A percentile compares a stretch with the other conserved stretches of the same genome.
Conservation (phyloP, 2,888 invertebrate genomes). For the Euphydryas editha region DNA sequence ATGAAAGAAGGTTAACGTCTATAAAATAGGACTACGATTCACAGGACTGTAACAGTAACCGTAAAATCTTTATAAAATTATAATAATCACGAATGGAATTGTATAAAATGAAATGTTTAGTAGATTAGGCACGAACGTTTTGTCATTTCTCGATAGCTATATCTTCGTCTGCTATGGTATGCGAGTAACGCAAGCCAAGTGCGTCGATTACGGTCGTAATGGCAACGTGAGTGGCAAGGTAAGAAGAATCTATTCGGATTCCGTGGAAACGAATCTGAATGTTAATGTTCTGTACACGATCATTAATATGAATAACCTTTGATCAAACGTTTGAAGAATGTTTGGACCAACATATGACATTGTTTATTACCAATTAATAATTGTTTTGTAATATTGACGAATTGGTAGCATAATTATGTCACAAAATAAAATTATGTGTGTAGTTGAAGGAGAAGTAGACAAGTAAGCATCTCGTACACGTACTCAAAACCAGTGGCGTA, state of each 20-base stretch:
- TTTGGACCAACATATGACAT: not conserved
- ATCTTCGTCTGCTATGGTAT: constrained; percentile 30
- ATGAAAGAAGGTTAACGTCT: too few species aligned
- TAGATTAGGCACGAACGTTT: not conserved
- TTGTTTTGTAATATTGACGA: too few species aligned
- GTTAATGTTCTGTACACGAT: not conserved
- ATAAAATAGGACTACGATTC: too few species aligned
- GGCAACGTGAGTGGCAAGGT: constrained; percentile 42
- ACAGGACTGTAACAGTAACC: too few species aligned
- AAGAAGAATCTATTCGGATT: constrained; percentile 27
- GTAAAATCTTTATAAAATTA: too few species aligned
- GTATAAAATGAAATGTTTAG: not conserved
- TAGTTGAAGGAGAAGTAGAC: too few species aligned
- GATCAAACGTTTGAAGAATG: not conserved
- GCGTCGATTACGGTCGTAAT: constrained; percentile 46
- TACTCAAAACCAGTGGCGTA: too few species aligned
- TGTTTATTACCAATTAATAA: too few species aligned
- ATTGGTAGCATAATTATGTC: too few species aligned
- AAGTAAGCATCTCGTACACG: too few species aligned
- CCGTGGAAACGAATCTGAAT: constrained; percentile 13
- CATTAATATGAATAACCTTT: not conserved
- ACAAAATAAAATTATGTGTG: too few species aligned
- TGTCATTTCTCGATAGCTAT: constrained; percentile 10
- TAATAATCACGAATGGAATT: not conserved
- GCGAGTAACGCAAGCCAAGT: constrained; percentile 34